Base-by-base conservation (phyloP, 2,888 invertebrate species). In the Acronicta alni region DNA sequence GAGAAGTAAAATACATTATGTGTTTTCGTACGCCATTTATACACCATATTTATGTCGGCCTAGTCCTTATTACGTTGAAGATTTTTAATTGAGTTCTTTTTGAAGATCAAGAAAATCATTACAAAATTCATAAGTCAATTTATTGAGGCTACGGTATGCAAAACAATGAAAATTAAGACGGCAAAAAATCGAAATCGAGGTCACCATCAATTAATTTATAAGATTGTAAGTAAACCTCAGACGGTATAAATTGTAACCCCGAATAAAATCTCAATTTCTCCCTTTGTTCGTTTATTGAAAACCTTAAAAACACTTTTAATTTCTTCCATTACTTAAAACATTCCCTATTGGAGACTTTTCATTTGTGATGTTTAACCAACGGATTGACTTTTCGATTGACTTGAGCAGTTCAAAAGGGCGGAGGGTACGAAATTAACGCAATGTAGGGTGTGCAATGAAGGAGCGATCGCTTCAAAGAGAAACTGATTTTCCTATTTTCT, bases 341-440 rank as follows among this genome's bases (percentile, higher is more conserved):
- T 92, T 90, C 88, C 79, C 83, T 84, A 87, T 87, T 79, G 84
- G 84, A 86, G 91, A 90, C 90, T 92, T 93, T 92, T 91, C 93
- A 91, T 92, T 92, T 91, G 86, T 87, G 86, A 91, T 92, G 92
- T 93, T 93, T 93, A 93, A 92, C 92, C 90, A 89, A 90, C 89
- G 90, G 89, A 90, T 92, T 90, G 91, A 89, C 90, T 92, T 93
- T 89, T 89, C 93, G 92, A 91, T 91, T 92, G 92, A 92, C 89
- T 92, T 89, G 93, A 91, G 89, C 87, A 84, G 89, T 89, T 93
- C 93, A 93, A 93, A 93, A 92, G 90, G 86, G 87, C 84, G 71
- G 78, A 85, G 92, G 91, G 88, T 77, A 79, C 80, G 69, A 84
- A 92, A 93, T 93, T 93, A 93, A 90, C 89, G 89, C 89, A 85